A percentile compares a stretch with the other conserved stretches of the same genome.
Conservation (phyloP, 2,797 vertebrate genomes). For the Molothrus aeneus region DNA sequence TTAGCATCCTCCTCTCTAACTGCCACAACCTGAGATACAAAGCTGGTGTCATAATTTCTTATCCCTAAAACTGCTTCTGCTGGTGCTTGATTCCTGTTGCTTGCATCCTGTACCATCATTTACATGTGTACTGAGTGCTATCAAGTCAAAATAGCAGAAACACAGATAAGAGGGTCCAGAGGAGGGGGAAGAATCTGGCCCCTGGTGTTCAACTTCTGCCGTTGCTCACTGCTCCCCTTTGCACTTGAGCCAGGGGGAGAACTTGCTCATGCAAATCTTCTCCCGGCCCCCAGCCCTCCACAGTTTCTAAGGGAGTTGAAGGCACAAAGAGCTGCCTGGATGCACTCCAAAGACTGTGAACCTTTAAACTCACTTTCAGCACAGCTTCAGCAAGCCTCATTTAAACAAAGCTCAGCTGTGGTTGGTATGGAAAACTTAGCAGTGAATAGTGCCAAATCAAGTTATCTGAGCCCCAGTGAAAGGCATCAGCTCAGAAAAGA, state of each 20-base stretch:
- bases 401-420: conserved; percentile 56
- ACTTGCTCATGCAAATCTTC: conserved; percentile 53
- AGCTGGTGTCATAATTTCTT: background rate
- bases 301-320: conserved; percentile 51
- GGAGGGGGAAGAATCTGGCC: background rate
- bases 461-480: conserved; percentile 52
- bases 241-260: background rate
- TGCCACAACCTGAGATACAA: background rate
- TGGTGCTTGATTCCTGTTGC: background rate
- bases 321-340: conserved; percentile 54
- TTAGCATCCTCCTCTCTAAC: background rate
- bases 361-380: conserved; percentile 63
- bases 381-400: conserved; percentile 45
- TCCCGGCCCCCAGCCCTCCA: background rate
- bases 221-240: background rate
- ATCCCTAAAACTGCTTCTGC: background rate
- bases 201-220: background rate
- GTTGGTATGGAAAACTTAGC: conserved; percentile 64
- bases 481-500: conserved; percentile 23
- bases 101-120: background rate
- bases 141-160: background rate
- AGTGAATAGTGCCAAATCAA: conserved; percentile 48
- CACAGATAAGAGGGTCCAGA: background rate
- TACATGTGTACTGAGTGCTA: background rate
- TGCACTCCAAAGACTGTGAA: conserved; percentile 40